phyloP scores from a whole-genome alignment of 2,797 vertebrate species.

The Champsocephalus esox region DNA sequence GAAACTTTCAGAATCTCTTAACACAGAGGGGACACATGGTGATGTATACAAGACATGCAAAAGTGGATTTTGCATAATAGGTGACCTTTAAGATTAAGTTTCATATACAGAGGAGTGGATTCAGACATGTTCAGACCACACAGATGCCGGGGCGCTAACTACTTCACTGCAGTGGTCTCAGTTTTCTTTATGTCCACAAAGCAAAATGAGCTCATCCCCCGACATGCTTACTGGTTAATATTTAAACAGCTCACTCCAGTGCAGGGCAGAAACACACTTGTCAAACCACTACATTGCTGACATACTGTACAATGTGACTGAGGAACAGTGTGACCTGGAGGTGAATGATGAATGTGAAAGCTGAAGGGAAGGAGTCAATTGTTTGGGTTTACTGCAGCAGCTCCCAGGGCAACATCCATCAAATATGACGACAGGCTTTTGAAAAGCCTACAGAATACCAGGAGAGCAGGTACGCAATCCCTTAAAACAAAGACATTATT shows the following conservation, averaged over 20 bases:
- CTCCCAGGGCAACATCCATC: constrained; percentile 53
- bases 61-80: no score
- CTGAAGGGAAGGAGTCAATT: constrained; percentile 46
- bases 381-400: constrained; percentile 37
- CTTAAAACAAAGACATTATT: constrained; percentile 7
- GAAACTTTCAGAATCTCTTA: no score
- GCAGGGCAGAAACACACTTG: background rate
- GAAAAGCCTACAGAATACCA: constrained; percentile 44
- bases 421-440: constrained; percentile 49
- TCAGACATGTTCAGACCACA: constrained; percentile 17
- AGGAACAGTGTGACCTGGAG: constrained; percentile 32
- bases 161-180: constrained; percentile 67
- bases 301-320: constrained; percentile 33
- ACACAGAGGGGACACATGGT: no score
- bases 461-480: constrained; percentile 29
- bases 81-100: constrained; percentile 18
- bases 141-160: constrained; percentile 22
- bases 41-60: no score
- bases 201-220: constrained; percentile 58
- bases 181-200: constrained; percentile 61
- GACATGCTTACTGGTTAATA: constrained; percentile 72
- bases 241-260: constrained; percentile 69
- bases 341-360: constrained; percentile 47
- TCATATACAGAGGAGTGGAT: constrained; percentile 19
- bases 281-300: constrained; percentile 25